Evolutionary conservation across 2,113 vertebrate genomes (phyloP), one percentile per base, ranked within the genome.

Genomic region (Maccullochella peelii): DNA sequence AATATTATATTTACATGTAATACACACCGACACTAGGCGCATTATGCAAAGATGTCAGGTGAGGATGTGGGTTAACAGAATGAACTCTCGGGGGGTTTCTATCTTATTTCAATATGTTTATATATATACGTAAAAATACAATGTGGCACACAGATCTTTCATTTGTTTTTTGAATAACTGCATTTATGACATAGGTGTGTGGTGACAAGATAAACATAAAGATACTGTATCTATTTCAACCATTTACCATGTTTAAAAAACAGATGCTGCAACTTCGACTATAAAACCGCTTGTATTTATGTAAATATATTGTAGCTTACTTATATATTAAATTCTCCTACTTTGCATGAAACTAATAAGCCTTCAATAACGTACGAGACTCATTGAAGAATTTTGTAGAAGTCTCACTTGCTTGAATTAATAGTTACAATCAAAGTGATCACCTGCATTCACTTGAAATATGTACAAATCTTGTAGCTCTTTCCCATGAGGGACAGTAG

Each of bases 41-140:
- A 12, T 14, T 27, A 25, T 44, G 54, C 54, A 44, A 4, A 6
- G 14, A 16, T 0, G 0, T 16, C 8, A 30, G 1, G 0, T 49
- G 42, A 52, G 47, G 44, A 62, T 25, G 44, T 52, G 21, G 15
- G 12, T 0, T 8, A 52, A 20, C n/a, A 38, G 7, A 42, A 23
- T 1, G 1, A 25, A 65, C 25, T 74, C 9, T 27, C 1, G 21
- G 73, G 47, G 44, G 30, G 52, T 76, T 63, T 65, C 30, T 16
- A 5, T 21, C 38, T 21, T 6, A 61, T 74, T 18, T 11, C 1
- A 49, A 30, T 20, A 8, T 1, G 9, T 52, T 27, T 36, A 6
- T 25, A 5, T 25, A 5, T 8, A 23, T 6, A 15, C 25, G 12
- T 68, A 33, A 63, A 65, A 25, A 30, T 25, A 25, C 8, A 72